Conservation (phyloP, 2,888 invertebrate species). For the Spatulosminthurus flaviceps region DNA sequence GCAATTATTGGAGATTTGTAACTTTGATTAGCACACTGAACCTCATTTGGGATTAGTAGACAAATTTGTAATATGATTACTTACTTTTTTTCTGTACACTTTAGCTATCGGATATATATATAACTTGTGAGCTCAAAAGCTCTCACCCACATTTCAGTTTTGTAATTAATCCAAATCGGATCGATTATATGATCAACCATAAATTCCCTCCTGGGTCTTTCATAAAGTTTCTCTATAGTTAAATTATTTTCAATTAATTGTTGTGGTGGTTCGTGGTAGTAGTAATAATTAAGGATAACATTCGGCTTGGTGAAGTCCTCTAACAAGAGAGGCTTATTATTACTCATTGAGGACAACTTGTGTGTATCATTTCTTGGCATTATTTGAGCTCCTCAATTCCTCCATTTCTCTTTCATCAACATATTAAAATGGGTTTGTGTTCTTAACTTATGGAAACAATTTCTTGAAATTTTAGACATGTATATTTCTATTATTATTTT, state of each 20-base stretch:
- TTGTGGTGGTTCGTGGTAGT: too few relatives aligned
- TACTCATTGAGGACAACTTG: background rate
- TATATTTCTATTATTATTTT: too few relatives aligned
- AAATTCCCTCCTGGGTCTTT: background rate
- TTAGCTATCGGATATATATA: too few relatives aligned
- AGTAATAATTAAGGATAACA: too few relatives aligned
- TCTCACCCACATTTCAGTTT: background rate
- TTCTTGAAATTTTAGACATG: too few relatives aligned
- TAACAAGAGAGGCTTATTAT: too few relatives aligned
- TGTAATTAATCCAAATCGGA: background rate
- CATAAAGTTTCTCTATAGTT: background rate
- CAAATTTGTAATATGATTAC: constrained; percentile 9
- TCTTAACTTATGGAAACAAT: too few relatives aligned
- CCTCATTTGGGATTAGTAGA: background rate
- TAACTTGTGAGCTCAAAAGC: background rate
- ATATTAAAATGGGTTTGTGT: background rate
- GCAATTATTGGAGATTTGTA: background rate
- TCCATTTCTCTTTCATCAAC: background rate
- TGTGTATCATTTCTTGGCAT: background rate
- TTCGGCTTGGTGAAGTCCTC: too few relatives aligned
- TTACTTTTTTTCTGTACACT: background rate
- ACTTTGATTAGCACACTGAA: constrained; percentile 13
- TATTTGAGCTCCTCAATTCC: background rate
- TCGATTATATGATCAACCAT: background rate
- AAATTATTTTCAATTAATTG: background rate